Percentiles rank a stretch among this genome's conserved stretches.
These are phyloP conservation scores for Rhombomys opimus DNA, from an alignment of 2,113 vertebrate species.

Conservation along the genomic window DNA sequence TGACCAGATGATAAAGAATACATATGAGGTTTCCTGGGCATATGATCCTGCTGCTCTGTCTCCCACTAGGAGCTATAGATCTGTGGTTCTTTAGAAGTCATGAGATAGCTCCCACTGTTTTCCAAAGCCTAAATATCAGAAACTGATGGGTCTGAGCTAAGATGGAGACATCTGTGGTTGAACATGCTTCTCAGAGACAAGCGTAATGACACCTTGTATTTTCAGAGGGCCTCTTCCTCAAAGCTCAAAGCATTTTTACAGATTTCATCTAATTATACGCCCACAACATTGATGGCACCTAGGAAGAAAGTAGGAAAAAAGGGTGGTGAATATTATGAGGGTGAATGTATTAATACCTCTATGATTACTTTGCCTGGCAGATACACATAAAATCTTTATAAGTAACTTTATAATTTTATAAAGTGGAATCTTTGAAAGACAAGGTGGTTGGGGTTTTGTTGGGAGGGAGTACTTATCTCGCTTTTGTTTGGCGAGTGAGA, in stretches of 20 bases:
- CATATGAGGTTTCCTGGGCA: conserved; percentile 32
- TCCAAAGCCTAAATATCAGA: conserved; percentile 70
- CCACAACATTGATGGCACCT: neutral
- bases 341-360: neutral
- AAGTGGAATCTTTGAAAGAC: neutral
- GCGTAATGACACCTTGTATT: conserved; percentile 49
- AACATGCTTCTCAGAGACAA: conserved; percentile 44
- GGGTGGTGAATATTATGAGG: neutral
- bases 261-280: conserved; percentile 57
- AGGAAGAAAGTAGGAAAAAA: neutral
- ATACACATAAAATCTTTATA: neutral
- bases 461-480: too few relatives aligned
- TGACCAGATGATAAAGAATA: conserved; percentile 40
- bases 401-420: neutral
- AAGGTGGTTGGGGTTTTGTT: neutral
- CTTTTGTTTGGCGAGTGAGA: neutral
- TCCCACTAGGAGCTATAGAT: conserved; percentile 68
- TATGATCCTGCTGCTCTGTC: conserved; percentile 66
- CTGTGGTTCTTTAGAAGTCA: conserved; percentile 69
- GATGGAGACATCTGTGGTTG: conserved; percentile 59
- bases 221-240: conserved; percentile 57
- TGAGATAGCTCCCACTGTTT: conserved; percentile 72
- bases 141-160: conserved; percentile 43
- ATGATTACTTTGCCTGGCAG: neutral
- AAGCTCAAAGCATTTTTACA: conserved; percentile 22